Evolutionary conservation across 2,888 invertebrate species (phyloP), one percentile per base, ranked within the genome.

Genomic region (Reticulitermes lucifugus): DNA sequence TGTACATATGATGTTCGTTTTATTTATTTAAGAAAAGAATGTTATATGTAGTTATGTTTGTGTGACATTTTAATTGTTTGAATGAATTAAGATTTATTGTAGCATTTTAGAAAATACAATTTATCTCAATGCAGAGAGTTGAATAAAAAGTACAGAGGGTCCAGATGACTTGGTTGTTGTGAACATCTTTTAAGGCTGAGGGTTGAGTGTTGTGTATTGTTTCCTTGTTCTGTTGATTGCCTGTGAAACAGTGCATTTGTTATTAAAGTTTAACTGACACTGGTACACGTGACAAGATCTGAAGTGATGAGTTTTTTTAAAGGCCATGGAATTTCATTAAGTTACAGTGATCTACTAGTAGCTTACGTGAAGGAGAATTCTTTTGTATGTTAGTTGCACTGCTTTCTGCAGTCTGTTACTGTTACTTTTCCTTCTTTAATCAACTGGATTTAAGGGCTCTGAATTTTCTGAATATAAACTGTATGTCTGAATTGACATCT

Each of bases 151-250:
- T 55, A 55, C 18, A 65, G 25, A 65, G 25, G 25, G 65, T 65
- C 65, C 65, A 65, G 65, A 14, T 65, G n/a, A 65, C 65, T 65
- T 65, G 65, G 65, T 65, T 65, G 65, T 65, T n/a, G 9, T n/a
- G 6, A 65, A 9, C 6, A 6, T 65, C 14, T 65, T 65, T 25
- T 25, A 65, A 65, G 65, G 65, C 55, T 55, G 14, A 55, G 12
- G 55, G 55, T 55, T 18, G 1, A 18, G 21, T 55, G 14, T 55
- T 18, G 4, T 55, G 18, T 18, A 51, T 55, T 55, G 18, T 55
- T 55, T 55, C 55, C 14, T 55, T 55, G 55, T 55, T 18, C 55
- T 18, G 18, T 55, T 55, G 55, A 55, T 18, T 55, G 55, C 55
- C 55, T 55, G 14, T 55, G 14, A 55, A 18, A 55, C 14, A 55